Conservation (phyloP, 2,888 invertebrate species). For the Poecilus cupreus region DNA sequence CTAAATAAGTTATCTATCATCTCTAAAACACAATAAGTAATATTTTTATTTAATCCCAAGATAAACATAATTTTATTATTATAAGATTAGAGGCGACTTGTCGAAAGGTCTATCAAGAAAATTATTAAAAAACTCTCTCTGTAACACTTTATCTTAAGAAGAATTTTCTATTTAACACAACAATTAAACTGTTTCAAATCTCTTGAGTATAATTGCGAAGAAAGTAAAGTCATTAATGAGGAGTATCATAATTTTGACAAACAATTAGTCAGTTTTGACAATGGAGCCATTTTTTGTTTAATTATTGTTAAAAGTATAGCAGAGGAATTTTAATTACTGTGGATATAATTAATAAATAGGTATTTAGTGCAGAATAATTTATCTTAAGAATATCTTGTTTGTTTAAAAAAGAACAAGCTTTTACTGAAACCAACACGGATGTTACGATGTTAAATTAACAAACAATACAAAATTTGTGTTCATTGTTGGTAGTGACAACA, state of each 20-base stretch:
- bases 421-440: too few species aligned
- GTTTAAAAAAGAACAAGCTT: background rate
- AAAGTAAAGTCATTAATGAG: background rate
- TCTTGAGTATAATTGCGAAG: background rate
- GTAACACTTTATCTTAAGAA: slow-evolving; percentile 19
- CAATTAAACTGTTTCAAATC: slow-evolving; percentile 28
- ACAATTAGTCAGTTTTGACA: background rate
- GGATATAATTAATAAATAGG: background rate
- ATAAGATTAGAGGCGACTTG: background rate
- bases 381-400: background rate
- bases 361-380: background rate
- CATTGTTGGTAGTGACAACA: too few species aligned
- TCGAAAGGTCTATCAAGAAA: slow-evolving; percentile 2
- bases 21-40: background rate
- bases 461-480: too few species aligned
- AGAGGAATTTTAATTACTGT: background rate
- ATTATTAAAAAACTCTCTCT: slow-evolving; percentile 28
- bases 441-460: too few species aligned
- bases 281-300: background rate
- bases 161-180: slow-evolving; percentile 42
- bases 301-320: background rate
- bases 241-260: slow-evolving; percentile 18
- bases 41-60: slow-evolving; percentile 1
- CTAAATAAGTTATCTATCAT: background rate
- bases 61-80: background rate